Evolutionary conservation across 1,140 invertebrate species (phyloP).

Genomic region (Drosophila kanapiae): DNA sequence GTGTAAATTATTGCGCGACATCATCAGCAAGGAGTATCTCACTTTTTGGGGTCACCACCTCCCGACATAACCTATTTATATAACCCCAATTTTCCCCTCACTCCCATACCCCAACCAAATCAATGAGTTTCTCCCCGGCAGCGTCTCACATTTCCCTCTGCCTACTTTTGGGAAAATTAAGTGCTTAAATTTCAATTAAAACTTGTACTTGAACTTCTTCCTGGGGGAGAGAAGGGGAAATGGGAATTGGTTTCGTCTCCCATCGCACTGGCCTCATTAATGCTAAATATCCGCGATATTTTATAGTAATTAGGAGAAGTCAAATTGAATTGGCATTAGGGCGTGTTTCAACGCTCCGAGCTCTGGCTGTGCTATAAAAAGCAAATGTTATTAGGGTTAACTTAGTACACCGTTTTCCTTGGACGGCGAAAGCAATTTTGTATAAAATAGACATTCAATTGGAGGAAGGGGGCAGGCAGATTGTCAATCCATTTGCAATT

Average conservation of each 20-base stretch:
- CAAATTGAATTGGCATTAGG: constrained; percentile 62
- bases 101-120: constrained; percentile 19
- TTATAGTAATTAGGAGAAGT: constrained; percentile 71
- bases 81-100: background rate
- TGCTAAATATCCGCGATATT: constrained; percentile 69
- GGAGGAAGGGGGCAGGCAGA: background rate
- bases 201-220: constrained; percentile 49
- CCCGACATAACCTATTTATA: constrained; percentile 20
- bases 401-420: constrained; percentile 18
- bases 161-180: constrained; percentile 58
- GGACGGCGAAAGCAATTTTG: background rate
- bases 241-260: constrained; percentile 23
- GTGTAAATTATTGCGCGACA: constrained; percentile 71
- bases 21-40: constrained; percentile 28
- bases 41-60: constrained; percentile 29
- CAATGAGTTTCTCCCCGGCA: constrained; percentile 26
- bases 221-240: background rate
- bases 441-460: constrained; percentile 3
- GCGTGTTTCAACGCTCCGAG: constrained; percentile 14
- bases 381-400: constrained; percentile 59
- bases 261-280: constrained; percentile 53
- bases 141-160: constrained; percentile 5
- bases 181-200: constrained; percentile 82
- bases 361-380: constrained; percentile 43
- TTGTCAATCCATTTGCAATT: constrained; percentile 11